phyloP scores from a whole-genome alignment of 2,888 invertebrate genomes.

The Neelides folsomi region DNA sequence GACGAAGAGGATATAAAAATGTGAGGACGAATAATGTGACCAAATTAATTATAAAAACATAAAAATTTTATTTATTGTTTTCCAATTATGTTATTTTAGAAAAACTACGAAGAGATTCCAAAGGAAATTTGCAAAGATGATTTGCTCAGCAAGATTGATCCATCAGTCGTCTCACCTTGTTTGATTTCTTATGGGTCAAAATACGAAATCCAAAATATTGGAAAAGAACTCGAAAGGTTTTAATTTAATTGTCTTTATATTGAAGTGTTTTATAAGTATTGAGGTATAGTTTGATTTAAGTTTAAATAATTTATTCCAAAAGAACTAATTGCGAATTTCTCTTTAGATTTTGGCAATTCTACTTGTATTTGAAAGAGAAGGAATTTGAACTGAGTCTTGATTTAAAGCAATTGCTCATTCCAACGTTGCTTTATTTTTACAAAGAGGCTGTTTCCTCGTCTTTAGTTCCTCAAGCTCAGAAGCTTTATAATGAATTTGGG shows the following conservation, averaged over 20 bases:
- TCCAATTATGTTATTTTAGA: neutral
- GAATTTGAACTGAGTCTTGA: conserved; percentile 13
- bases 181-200: conserved; percentile 19
- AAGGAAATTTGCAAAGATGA: conserved; percentile 12
- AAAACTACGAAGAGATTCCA: neutral
- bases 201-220: conserved; percentile 16
- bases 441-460: conserved; percentile 14
- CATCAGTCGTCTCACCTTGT: conserved; percentile 8
- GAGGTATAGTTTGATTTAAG: neutral
- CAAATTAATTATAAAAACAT: neutral
- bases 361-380: conserved; percentile 14
- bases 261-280: neutral
- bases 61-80: neutral
- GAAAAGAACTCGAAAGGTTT: conserved; percentile 25
- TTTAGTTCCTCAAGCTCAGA: conserved; percentile 10
- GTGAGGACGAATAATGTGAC: conserved; percentile 11
- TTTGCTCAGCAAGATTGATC: conserved; percentile 7
- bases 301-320: neutral
- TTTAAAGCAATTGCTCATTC: conserved; percentile 24
- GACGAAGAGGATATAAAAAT: conserved; percentile 16
- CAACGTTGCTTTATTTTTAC: conserved; percentile 24
- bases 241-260: neutral
- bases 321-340: neutral
- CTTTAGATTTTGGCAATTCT: conserved; percentile 29
- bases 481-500: conserved; percentile 17